Evolutionary conservation across 2,888 invertebrate species (phyloP), one percentile per base, ranked within the genome.

Genomic region (Drosophila mulleri): DNA sequence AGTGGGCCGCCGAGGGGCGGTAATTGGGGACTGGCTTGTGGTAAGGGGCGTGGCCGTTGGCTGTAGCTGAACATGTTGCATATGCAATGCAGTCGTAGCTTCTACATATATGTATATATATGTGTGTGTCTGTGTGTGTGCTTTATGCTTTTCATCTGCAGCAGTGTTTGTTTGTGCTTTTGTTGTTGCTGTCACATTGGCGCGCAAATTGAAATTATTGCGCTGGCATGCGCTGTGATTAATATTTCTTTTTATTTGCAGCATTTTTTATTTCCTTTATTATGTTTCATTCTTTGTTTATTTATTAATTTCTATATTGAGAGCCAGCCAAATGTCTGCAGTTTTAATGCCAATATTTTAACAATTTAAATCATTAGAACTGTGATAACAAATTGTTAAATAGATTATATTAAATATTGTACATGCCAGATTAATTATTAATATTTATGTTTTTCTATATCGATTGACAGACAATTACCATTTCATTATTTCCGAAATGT

Each of bases 181-280:
- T 80, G 77, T 71, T 77, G 88, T 12, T 23, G 67, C 83, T 84
- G 88, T 83, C 84, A 83, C 87, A 81, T 86, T 87, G 89, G 71
- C 72, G 72, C 82, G 78, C 66, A 88, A 88, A 86, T 86, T 88
- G 81, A 86, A 86, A 86, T 89, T 89, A 86, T 89, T 89, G 79
- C 88, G 50, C 52, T 65, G 67, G 58, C 72, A 72, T 61, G 67
- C 67, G 67, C 80, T 67, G 80, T 80, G 78, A 88, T 88, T 88
- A 83, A 88, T 84, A 88, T 78, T 81, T 74, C 71, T 72, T 71
- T 78, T 66, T 63, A 68, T 76, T 71, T 53, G 54, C 48, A 32
- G 48, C 16, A 7, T 32, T 50, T 50, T 48, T 29, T 29, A 54
- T 29, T 9, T 29, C 29, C 29, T 29, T 69, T 47, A 32, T 41